These are phyloP conservation scores for Zonitis immaculata DNA, from an alignment of 2,888 invertebrate genomes.

Conservation along the genomic window DNA sequence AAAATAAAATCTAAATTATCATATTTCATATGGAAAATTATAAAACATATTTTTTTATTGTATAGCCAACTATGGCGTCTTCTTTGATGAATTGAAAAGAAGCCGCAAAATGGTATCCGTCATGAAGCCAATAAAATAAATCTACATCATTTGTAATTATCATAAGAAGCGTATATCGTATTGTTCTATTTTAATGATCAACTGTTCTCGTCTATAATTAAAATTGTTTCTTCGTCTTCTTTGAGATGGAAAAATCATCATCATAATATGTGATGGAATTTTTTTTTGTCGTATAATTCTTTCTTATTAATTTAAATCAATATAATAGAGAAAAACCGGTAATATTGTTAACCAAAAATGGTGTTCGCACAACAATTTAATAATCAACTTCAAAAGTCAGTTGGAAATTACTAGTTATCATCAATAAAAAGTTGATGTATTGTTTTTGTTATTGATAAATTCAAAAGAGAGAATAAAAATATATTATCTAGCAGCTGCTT, in stretches of 20 bases:
- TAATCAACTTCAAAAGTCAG: slow-evolving; percentile 15
- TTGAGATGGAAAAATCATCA: no score
- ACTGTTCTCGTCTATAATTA: slow-evolving; percentile 11
- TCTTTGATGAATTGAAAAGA: neutral
- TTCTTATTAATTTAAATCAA: neutral
- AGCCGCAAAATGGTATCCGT: neutral
- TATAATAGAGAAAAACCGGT: neutral
- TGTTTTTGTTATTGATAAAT: slow-evolving; percentile 15
- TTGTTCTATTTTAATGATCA: slow-evolving; percentile 19
- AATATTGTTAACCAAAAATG: slow-evolving; percentile 16
- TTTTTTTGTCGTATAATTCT: neutral
- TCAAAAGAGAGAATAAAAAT: slow-evolving; percentile 7
- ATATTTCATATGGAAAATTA: no score
- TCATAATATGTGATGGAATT: slow-evolving; percentile 19
- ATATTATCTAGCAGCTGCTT: slow-evolving; percentile 5
- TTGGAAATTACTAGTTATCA: slow-evolving; percentile 17
- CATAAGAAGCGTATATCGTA: slow-evolving; percentile 14
- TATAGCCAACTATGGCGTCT: no score
- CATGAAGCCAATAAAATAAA: slow-evolving; percentile 13
- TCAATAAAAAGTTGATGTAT: slow-evolving; percentile 12
- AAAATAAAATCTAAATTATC: no score
- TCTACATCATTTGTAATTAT: slow-evolving; percentile 15
- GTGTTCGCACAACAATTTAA: slow-evolving; percentile 10
- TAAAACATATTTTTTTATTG: no score
- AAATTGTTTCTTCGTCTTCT: slow-evolving; percentile 19